These are phyloP conservation scores for Propsilocerus akamusi DNA, from an alignment of 1,140 invertebrate genomes.

Conservation along the genomic window DNA sequence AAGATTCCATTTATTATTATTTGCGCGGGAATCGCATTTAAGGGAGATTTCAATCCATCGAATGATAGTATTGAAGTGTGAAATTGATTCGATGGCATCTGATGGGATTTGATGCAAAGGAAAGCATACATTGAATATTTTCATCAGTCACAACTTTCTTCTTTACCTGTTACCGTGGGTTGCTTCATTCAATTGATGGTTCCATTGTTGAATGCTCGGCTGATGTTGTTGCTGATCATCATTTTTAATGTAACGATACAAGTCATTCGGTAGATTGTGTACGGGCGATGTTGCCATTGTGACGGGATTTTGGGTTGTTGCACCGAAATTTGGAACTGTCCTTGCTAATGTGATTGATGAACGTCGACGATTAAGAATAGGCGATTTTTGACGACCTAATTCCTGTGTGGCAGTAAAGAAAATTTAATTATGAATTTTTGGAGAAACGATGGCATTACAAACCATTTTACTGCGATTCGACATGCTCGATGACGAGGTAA, in stretches of 20 bases:
- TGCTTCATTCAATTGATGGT: background rate
- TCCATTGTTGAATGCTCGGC: too few relatives aligned
- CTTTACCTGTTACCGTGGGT: background rate
- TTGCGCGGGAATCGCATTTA: too few relatives aligned
- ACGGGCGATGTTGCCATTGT: background rate
- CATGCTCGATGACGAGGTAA: background rate
- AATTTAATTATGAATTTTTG: background rate
- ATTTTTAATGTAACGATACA: background rate
- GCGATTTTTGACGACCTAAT: slow-evolving; percentile 14
- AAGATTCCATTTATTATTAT: too few relatives aligned
- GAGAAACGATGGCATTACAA: background rate
- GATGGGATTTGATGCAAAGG: too few relatives aligned
- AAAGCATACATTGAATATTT: too few relatives aligned
- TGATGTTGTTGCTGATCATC: background rate
- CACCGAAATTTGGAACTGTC: background rate
- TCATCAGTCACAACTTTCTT: too few relatives aligned
- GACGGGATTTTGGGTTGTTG: too few relatives aligned
- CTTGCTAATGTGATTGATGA: slow-evolving; percentile 14
- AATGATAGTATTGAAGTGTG: too few relatives aligned
- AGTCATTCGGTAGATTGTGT: background rate
- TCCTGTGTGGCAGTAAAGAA: slow-evolving; percentile 9
- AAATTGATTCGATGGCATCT: too few relatives aligned
- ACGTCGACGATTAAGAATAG: slow-evolving; percentile 15
- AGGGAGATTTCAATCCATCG: too few relatives aligned
- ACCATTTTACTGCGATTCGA: background rate